Evolutionary conservation across 2,888 invertebrate species (phyloP).

Genomic region (Oscheius myriophilus): DNA sequence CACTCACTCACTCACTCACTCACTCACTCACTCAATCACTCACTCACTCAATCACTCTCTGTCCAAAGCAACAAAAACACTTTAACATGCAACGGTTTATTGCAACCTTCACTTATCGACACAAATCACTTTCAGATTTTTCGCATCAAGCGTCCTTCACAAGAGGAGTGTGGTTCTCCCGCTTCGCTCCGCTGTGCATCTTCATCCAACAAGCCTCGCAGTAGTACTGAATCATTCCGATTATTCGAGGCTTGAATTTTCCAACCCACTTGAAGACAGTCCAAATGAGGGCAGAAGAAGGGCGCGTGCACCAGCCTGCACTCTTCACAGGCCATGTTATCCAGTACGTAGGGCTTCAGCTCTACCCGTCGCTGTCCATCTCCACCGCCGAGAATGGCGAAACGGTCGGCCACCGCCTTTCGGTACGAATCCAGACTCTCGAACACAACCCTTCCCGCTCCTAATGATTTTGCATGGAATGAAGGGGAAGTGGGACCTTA

Average conservation of each 20-base stretch:
- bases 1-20: too few species aligned
- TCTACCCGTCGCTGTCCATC: constrained; percentile 72
- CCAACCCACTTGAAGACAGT: constrained; percentile 74
- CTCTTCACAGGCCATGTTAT: constrained; percentile 99
- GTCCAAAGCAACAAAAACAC: too few species aligned
- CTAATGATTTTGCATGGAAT: constrained; percentile 71
- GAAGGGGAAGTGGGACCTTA: not conserved
- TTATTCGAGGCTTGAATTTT: too few species aligned
- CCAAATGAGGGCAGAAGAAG: constrained; percentile 19
- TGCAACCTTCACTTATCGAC: too few species aligned
- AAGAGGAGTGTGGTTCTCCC: too few species aligned
- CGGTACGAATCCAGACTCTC: constrained; percentile 99
- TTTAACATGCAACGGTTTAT: too few species aligned
- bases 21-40: too few species aligned
- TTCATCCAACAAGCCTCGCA: constrained; percentile 22
- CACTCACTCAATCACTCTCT: too few species aligned
- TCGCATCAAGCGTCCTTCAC: too few species aligned
- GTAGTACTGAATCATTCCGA: constrained; percentile 9
- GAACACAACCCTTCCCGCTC: constrained; percentile 97
- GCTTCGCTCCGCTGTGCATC: constrained; percentile 9
- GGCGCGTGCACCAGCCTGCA: constrained; percentile 1
- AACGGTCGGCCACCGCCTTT: constrained; percentile 96
- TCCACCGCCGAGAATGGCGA: constrained; percentile 92
- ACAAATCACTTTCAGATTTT: too few species aligned
- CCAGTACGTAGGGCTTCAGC: constrained; percentile 98